Evolutionary conservation across 1,140 invertebrate species (phyloP), one percentile per base, ranked within the genome.

Genomic region (Gryllus bimaculatus): DNA sequence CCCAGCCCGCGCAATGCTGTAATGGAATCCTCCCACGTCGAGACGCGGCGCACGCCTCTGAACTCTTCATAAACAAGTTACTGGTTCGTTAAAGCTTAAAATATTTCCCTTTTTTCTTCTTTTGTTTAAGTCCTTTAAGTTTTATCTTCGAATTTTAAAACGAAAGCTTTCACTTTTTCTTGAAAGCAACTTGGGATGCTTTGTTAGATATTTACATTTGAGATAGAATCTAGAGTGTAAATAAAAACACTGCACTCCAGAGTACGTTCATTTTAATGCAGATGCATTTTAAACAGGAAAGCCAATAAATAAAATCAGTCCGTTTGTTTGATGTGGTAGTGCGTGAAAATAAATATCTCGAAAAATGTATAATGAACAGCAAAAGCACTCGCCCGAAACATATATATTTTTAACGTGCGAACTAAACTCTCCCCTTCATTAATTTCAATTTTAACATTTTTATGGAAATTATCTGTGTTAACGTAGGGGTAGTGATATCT

Each of bases 361-460:
- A 66, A 66, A 66, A 66, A 66, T 66, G 54, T 66, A 66, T 66
- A 66, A 66, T 66, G 54, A 66, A 66, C 54, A 66, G 54, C 18
- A 18, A 66, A 66, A 66, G 54, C 54, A 66, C 10, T 18, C 54
- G 18, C 2, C 10, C 54, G 54, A 66, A 18, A 66, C 54, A 66
- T 66, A 18, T 66, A 66, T 66, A 66, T 66, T 66, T 66, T 66
- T 66, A 66, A 66, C 54, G 54, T 66, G 54, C 10, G 54, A 13
- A 66, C 54, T 66, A 66, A 66, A 66, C 54, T 66, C 54, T 66
- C 54, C 54, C 54, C 54, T 66, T 66, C 54, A 66, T 66, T 66
- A 66, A 66, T 66, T 66, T 66, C 54, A 66, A 66, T 66, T 66
- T 66, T 66, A 66, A 66, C 54, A 66, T 66, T 66, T 66, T 66